Base-by-base conservation (phyloP, 2,797 vertebrate genomes). In the Megaceryle alcyon region DNA sequence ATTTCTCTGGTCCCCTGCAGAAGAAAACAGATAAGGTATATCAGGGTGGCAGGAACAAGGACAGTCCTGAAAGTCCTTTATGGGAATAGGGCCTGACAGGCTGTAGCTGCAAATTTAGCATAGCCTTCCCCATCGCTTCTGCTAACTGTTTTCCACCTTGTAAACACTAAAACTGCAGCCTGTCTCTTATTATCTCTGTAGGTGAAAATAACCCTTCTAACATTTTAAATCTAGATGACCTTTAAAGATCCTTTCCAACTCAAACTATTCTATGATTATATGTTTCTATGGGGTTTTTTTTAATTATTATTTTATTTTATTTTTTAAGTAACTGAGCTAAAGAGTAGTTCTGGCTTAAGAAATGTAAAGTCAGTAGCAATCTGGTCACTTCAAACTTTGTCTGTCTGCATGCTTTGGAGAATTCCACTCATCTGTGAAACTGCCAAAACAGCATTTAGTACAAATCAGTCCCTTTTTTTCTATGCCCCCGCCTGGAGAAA, bases 21-120 rank as follows among this genome's bases (percentile, higher is more conserved):
- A 72, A 53, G 41, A 69, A 51, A 66, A 71, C 21, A 2, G 73
- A 41, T 4, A 4, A 0, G 4, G 2, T 53, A 0, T 15, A 6
- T 46, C 20, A 29, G 22, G 14, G 25, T 57, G n/a, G 25, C 17
- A 64, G 31, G 56, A 66, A 29, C 16, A 22, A 64, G 21, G 31
- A 22, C 21, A 1, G 19, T 59, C 5, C 33, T 80, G 12, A 22
- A 46, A 53, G 41, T 14, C 8, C 56, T 82, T 69, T 17, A 9
- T 17, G 6, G 59, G 69, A 79, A 43, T 16, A 51, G 33, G 22
- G 14, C 0, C 0, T 10, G 31, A 35, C 12, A 31, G 8, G 10
- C 43, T 11, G n/a, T 61, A 73, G 14, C 59, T 73, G 48, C 44
- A 53, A 28, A 56, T 68, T 48, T 44, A 60, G 35, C 44, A 12